phyloP scores from a whole-genome alignment of 1,140 invertebrate genomes.

The Paralvinella palmiformis region DNA sequence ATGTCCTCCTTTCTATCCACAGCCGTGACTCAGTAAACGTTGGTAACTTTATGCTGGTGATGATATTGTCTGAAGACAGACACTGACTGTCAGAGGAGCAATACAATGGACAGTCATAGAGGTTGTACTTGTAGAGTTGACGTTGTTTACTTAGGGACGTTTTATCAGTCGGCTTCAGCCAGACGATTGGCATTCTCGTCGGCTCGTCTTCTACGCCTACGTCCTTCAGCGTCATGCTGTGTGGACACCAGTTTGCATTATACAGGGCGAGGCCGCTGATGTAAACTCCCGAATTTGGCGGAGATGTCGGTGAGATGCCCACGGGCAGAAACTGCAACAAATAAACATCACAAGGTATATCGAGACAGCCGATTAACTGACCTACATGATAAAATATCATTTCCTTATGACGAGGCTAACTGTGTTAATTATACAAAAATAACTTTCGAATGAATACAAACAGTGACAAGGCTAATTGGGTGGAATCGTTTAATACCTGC shows the following conservation, averaged over 20 bases:
- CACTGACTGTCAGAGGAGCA: too few species aligned
- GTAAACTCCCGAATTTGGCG: conserved; percentile 34
- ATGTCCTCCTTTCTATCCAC: too few species aligned
- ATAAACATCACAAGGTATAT: conserved; percentile 7
- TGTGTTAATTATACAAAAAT: too few species aligned
- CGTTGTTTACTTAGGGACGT: not conserved
- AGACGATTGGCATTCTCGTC: conserved; percentile 32
- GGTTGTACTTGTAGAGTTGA: too few species aligned
- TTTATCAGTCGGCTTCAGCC: conserved; percentile 24
- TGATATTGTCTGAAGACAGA: too few species aligned
- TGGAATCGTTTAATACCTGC: too few species aligned
- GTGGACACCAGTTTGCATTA: conserved; percentile 43
- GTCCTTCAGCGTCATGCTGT: not conserved
- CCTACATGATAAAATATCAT: not conserved
- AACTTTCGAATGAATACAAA: too few species aligned
- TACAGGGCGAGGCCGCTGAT: conserved; percentile 33
- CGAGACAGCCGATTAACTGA: too few species aligned
- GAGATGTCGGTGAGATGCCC: conserved; percentile 23
- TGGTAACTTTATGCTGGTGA: too few species aligned
- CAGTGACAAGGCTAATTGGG: too few species aligned
- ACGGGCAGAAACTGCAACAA: conserved; percentile 40
- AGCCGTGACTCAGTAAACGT: too few species aligned
- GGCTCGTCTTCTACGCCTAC: not conserved
- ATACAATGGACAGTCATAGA: too few species aligned
- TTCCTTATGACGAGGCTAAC: not conserved